These are phyloP conservation scores for Babyrousa celebensis DNA, from an alignment of 2,797 vertebrate genomes.

Conservation along the genomic window DNA sequence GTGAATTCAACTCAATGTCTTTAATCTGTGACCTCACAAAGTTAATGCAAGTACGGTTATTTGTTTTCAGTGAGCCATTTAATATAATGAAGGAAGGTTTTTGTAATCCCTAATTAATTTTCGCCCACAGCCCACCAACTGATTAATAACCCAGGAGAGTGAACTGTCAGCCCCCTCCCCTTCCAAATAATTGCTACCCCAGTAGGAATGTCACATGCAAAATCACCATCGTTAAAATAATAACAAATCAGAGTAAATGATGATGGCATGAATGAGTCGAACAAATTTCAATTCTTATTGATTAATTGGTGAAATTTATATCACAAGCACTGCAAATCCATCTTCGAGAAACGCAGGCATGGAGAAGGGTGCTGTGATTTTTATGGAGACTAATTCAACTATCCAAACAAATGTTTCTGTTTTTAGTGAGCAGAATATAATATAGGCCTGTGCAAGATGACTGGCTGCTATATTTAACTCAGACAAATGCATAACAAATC, in stretches of 20 bases:
- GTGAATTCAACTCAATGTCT: conserved; percentile 67
- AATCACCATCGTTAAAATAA: conserved; percentile 10
- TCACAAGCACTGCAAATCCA: conserved; percentile 70
- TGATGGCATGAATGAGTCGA: conserved; percentile 43
- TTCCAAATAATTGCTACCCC: conserved; percentile 57
- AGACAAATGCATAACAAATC: conserved; percentile 94
- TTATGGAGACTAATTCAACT: conserved; percentile 87
- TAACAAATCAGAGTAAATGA: conserved; percentile 58
- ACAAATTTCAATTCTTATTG: conserved; percentile 63
- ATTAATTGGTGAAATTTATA: conserved; percentile 80
- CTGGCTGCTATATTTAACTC: conserved; percentile 92
- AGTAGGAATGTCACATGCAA: conserved; percentile 50
- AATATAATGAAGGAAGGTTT: conserved; percentile 62
- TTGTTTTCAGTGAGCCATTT: conserved; percentile 67
- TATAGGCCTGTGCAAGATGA: conserved; percentile 83
- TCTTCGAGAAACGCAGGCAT: conserved; percentile 73
- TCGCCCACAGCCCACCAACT: conserved; percentile 59
- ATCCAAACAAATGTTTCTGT: conserved; percentile 86
- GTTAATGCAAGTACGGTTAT: conserved; percentile 67
- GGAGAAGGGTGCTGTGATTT: conserved; percentile 77
- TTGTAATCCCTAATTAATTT: conserved; percentile 84
- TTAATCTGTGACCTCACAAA: conserved; percentile 70
- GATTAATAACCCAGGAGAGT: conserved; percentile 77
- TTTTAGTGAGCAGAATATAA: conserved; percentile 86
- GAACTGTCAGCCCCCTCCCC: neutral